Evolutionary conservation across 2,888 invertebrate species (phyloP), one percentile per base, ranked within the genome.

Genomic region (Eristalis pertinax): DNA sequence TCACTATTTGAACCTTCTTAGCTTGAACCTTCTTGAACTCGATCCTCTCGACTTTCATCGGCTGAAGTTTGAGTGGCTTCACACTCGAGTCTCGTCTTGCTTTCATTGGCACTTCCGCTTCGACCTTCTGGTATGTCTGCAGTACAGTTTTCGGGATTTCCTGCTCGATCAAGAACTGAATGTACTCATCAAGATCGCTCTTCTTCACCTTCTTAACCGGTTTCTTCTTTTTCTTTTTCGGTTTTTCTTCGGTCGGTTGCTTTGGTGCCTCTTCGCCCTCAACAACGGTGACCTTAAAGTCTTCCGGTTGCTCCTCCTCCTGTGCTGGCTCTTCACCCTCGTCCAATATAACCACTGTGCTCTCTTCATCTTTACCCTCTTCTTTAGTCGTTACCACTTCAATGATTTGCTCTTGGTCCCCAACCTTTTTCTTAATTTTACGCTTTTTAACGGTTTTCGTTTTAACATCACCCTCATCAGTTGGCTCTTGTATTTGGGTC

Each of bases 21-120:
- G 95, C 93, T 91, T 8, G 8, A 8, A 32, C 32, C 32, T 95
- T 94, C 4, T 95, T 92, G 3, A 92, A 75, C 90, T 95, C 94
- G 67, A 94, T 93, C 84, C 94, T 93, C 92, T 96, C 95, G 79
- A 96, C 95, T 91, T 94, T 94, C 90, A 95, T 94, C 56, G 95
- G 94, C 60, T 92, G 92, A 1, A 94, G 85, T 81, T 92, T 92
- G 11, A 88, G 35, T 32, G 88, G 81, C 22, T 89, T 90, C 13
- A 91, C 81, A 2, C 90, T 90, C 4, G 92, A 91, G 67, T 91
- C 90, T 10, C 92, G 90, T 11, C 91, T 91, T 64, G 93, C 92
- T 58, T 89, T 90, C 80, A 92, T 91, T 0, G 92, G 92, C 73
- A 89, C 89, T 67, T 93, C 92, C 84, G 92, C 89, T 41, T 93